phyloP scores from a whole-genome alignment of 2,888 invertebrate genomes.

The Drosophila eohydei region DNA sequence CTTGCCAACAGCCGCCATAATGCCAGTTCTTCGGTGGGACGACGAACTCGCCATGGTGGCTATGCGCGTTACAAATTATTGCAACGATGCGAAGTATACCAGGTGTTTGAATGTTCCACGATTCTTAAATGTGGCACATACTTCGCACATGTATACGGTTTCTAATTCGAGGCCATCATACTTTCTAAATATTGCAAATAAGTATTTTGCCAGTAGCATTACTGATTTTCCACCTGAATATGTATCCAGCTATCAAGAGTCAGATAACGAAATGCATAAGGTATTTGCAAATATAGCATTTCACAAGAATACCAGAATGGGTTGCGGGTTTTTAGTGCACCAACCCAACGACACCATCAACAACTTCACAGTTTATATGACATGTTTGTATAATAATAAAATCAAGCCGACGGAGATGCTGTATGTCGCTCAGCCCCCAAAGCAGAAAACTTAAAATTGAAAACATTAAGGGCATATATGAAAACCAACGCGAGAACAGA shows the following conservation, averaged over 20 bases:
- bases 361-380: background rate
- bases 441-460: too few species aligned
- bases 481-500: too few species aligned
- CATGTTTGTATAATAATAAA: slow-evolving; percentile 14
- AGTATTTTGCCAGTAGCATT: too few species aligned
- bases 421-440: background rate
- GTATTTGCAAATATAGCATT: slow-evolving; percentile 11
- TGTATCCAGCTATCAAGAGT: background rate
- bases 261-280: background rate
- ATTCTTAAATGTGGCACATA: slow-evolving; percentile 30
- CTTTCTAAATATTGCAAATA: too few species aligned
- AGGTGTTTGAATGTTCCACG: slow-evolving; percentile 39
- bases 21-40: slow-evolving; percentile 28
- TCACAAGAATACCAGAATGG: background rate
- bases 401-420: slow-evolving; percentile 1
- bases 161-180: too few species aligned
- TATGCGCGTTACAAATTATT: slow-evolving; percentile 53
- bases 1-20: accelerated
- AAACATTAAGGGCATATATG: too few species aligned
- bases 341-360: too few species aligned
- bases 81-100: background rate
- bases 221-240: background rate
- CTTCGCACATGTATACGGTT: background rate
- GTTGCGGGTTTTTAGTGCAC: slow-evolving; percentile 12
- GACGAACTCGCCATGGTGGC: slow-evolving; percentile 35